Evolutionary conservation across 2,113 vertebrate genomes (phyloP), one percentile per base, ranked within the genome.

Genomic region (Phrynocephalus versicolor): DNA sequence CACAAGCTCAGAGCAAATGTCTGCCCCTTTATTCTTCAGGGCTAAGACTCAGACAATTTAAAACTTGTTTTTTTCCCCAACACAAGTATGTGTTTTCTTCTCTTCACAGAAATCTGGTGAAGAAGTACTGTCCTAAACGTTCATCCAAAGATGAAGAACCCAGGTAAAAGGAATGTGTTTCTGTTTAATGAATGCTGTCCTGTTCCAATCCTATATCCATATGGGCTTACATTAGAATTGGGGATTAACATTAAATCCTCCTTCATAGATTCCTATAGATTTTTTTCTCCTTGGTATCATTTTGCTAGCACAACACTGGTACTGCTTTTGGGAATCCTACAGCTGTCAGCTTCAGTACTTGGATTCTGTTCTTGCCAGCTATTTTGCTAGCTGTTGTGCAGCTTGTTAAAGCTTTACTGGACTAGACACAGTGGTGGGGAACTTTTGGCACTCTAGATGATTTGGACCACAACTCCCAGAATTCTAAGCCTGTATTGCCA

Each of bases 121-220:
- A 99, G 96, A 99, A 99, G 92, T 99, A 99, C 83, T 98, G 98
- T 94, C 98, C 98, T 14, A 99, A 99, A 89, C 98, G 99, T 86
- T 96, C 97, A 71, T 92, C 98, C 81, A 99, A 99, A 97, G 99
- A 99, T 67, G 99, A 99, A 85, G 99, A 99, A 77, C 99, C 99
- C 58, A 98, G 98, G 99, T 99, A 96, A 96, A 90, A 92, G 81
- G 85, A 58, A 25, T 85, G 14, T n/a, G 35, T 19, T n/a, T 4
- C 16, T 58, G 23, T 33, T 80, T 45, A 81, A 35, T 74, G 10
- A 27, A 3, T 64, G 25, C 33, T 9, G 10, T 72, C 62, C 60
- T 51, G 62, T 75, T 51, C 67, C 80, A 78, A 1, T 82, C 33
- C 71, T 45, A 64, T 30, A 18, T 41, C 18, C 27, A 45, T 51